phyloP scores from a whole-genome alignment of 2,888 invertebrate species.

The Idaea aversata region DNA sequence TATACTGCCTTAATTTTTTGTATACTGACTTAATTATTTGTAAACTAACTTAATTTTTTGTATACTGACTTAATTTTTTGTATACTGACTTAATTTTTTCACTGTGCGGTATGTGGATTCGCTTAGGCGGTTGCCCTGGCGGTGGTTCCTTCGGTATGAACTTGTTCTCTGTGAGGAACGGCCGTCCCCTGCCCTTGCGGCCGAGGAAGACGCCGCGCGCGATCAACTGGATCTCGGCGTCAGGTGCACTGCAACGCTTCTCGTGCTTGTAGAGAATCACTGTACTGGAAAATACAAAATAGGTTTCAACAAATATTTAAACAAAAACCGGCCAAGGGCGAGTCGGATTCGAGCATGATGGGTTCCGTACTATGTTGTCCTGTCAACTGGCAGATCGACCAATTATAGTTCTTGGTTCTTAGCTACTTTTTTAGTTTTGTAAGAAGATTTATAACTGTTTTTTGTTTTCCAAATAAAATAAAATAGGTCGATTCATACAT shows the following conservation, averaged over 20 bases:
- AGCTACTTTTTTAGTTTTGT: no score
- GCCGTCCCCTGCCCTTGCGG: conserved; percentile 52
- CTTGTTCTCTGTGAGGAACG: conserved; percentile 34
- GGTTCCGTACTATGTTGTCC: no score
- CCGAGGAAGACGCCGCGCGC: conserved; percentile 59
- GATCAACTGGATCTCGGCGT: conserved; percentile 47
- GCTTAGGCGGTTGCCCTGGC: background rate
- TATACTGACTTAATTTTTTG: no score
- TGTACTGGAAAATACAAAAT: conserved; percentile 37
- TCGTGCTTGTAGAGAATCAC: conserved; percentile 72
- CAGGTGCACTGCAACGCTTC: conserved; percentile 56
- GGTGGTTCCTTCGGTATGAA: conserved; percentile 8
- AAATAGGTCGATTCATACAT: no score
- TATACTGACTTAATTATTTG: background rate
- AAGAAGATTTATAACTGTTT: no score
- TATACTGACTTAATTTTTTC: background rate
- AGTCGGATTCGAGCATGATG: no score
- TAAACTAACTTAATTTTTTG: background rate
- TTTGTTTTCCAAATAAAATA: no score
- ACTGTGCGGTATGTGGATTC: background rate
- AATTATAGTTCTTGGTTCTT: no score
- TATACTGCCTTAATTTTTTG: background rate
- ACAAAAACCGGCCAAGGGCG: no score
- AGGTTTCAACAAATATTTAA: no score
- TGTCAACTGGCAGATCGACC: no score